Conservation (phyloP, 2,888 invertebrate species). For the Ceraclea dissimilis region DNA sequence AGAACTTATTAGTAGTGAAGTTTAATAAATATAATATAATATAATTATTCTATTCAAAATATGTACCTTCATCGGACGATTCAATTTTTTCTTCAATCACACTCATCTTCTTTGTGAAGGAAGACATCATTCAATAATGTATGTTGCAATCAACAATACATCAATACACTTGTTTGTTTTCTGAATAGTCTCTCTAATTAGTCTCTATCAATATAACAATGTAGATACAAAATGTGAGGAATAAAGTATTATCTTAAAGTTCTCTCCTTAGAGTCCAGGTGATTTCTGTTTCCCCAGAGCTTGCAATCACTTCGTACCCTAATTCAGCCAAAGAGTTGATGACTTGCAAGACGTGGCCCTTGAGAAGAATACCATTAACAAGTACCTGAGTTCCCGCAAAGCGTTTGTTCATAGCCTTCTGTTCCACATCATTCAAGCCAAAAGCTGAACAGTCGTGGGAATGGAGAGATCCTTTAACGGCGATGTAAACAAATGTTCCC, state of each 20-base stretch:
- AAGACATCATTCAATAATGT: not conserved
- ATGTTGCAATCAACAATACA: no score
- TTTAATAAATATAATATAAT: no score
- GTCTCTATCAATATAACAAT: no score
- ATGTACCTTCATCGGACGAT: not conserved
- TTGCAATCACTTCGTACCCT: conserved; percentile 69
- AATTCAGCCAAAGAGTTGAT: conserved; percentile 70
- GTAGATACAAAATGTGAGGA: no score
- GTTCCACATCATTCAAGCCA: conserved; percentile 64
- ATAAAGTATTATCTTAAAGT: conserved; percentile 30
- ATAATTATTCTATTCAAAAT: no score
- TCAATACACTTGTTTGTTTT: no score
- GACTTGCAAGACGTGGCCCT: conserved; percentile 59
- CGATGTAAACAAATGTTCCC: conserved; percentile 63
- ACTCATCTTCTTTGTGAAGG: not conserved
- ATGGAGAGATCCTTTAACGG: conserved; percentile 73
- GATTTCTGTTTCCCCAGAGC: conserved; percentile 74
- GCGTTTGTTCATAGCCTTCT: conserved; percentile 60
- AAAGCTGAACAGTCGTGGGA: conserved; percentile 67
- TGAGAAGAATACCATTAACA: conserved; percentile 65
- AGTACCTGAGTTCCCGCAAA: conserved; percentile 57
- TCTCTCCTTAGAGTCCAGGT: conserved; percentile 80
- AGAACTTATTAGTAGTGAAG: no score
- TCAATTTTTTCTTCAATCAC: not conserved
- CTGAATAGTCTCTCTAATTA: no score